Percentiles rank a stretch among this genome's conserved stretches.
phyloP scores from a whole-genome alignment of 2,888 invertebrate species.

The Meloe dianella region DNA sequence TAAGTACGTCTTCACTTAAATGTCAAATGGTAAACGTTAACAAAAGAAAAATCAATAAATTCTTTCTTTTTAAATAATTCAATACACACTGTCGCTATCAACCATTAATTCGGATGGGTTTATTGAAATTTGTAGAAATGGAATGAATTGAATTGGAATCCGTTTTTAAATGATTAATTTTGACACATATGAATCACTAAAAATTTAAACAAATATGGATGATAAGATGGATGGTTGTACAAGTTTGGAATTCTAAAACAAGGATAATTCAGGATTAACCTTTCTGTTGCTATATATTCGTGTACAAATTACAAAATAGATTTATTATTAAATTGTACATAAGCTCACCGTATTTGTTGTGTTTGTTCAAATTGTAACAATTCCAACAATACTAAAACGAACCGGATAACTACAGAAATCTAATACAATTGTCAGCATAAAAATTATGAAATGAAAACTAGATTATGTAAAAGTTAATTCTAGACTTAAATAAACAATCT shows the following conservation, averaged over 20 bases:
- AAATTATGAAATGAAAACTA: not conserved
- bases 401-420: not conserved
- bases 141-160: not conserved
- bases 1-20: too few relatives aligned
- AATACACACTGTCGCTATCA: not conserved
- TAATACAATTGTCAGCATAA: not conserved
- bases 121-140: not conserved
- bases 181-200: not conserved
- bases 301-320: not conserved
- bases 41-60: too few relatives aligned
- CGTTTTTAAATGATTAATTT: not conserved
- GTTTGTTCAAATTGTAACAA: not conserved
- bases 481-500: not conserved
- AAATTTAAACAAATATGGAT: not conserved
- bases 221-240: not conserved
- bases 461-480: not conserved
- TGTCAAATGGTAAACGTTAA: too few relatives aligned
- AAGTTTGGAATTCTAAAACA: not conserved
- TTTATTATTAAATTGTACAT: not conserved
- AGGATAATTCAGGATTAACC: conserved; percentile 12
- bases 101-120: not conserved
- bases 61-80: not conserved
- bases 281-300: not conserved
- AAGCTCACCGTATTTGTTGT: not conserved
- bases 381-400: not conserved